Percentiles rank a stretch among this genome's conserved stretches.
Conservation (phyloP, 2,888 invertebrate species). For the Bombylius major region DNA sequence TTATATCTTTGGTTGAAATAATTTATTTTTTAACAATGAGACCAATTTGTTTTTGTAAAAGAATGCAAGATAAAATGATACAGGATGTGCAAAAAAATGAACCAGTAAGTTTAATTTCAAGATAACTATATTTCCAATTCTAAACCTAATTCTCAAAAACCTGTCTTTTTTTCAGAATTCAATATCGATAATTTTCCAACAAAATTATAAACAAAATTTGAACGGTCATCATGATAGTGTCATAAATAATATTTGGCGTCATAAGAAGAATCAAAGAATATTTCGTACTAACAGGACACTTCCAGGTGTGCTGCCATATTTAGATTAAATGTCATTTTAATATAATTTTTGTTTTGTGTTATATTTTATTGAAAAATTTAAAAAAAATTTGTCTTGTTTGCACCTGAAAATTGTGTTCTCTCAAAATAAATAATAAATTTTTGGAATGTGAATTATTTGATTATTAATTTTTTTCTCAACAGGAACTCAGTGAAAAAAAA, state of each 20-base stretch:
- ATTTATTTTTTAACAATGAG: conserved; percentile 54
- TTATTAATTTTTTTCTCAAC: too few relatives aligned
- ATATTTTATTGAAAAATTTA: too few relatives aligned
- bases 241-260: background rate
- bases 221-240: background rate
- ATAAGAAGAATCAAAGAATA: background rate
- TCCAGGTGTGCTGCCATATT: background rate
- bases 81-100: background rate
- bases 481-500: too few relatives aligned
- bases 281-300: background rate
- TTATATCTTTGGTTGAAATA: conserved; percentile 61
- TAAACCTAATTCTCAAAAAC: too few relatives aligned
- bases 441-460: too few relatives aligned
- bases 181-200: background rate
- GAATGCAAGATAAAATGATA: background rate
- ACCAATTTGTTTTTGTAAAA: conserved; percentile 38
- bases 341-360: too few relatives aligned
- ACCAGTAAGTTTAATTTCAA: background rate
- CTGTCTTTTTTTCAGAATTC: background rate
- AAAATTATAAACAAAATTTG: background rate
- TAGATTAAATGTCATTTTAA: background rate
- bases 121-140: too few relatives aligned
- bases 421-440: too few relatives aligned
- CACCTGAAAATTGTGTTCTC: too few relatives aligned
- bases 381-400: too few relatives aligned